A percentile compares a stretch with the other conserved stretches of the same genome.
Conservation (phyloP, 92 coral and sea anemone genomes). For the Plumapathes pennacea region DNA sequence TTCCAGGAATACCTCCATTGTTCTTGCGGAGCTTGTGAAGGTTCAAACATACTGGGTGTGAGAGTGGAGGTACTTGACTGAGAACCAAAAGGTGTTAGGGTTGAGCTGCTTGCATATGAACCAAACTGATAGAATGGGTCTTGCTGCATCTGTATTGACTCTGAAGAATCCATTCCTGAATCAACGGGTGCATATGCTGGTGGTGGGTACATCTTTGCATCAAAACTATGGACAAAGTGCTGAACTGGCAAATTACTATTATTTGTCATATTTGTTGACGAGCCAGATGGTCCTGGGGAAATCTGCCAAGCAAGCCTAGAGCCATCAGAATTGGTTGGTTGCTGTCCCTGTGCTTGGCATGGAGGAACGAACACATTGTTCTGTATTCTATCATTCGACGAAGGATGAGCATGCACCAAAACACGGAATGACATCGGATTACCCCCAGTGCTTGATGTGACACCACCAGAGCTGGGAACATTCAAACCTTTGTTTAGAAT, state of each 20-base stretch:
- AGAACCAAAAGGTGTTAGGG: conserved; percentile 20
- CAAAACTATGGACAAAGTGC: conserved; percentile 66
- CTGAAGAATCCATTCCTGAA: conserved; percentile 20
- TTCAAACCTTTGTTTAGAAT: too few relatives aligned
- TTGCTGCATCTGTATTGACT: too few relatives aligned
- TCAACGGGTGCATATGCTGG: conserved; percentile 85
- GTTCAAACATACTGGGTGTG: conserved; percentile 37
- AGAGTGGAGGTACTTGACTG: conserved; percentile 57
- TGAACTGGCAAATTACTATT: too few relatives aligned
- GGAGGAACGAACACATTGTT: too few relatives aligned
- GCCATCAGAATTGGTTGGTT: too few relatives aligned
- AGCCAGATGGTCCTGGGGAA: too few relatives aligned
- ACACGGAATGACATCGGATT: conserved; percentile 87
- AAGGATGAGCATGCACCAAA: conserved; percentile 67
- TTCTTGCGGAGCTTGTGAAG: conserved; percentile 53
- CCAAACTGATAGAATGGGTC: too few relatives aligned
- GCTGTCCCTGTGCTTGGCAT: too few relatives aligned
- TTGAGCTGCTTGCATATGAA: conserved; percentile 26
- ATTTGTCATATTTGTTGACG: too few relatives aligned
- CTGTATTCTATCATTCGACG: too few relatives aligned
- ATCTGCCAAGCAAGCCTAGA: too few relatives aligned
- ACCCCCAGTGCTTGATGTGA: conserved; percentile 36
- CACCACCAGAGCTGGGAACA: conserved; percentile 15
- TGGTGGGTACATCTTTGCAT: conserved; percentile 53
- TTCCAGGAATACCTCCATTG: conserved; percentile 83